Conservation (phyloP, 2,113 vertebrate genomes). For the Lepus europaeus region DNA sequence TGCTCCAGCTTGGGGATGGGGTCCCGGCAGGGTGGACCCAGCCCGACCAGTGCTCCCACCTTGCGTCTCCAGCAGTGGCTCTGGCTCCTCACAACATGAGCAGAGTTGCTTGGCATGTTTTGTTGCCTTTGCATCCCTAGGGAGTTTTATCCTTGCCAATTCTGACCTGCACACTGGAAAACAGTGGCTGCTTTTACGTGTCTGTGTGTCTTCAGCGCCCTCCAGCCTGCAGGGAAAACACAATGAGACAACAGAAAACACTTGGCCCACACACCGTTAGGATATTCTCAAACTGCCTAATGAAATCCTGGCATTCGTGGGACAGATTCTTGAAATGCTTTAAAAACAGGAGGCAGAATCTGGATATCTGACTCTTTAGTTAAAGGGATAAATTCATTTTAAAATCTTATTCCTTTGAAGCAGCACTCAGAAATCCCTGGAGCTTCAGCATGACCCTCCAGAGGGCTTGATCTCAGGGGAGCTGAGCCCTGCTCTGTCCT, state of each 20-base stretch:
- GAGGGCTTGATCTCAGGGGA: neutral
- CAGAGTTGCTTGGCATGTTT: slow-evolving; percentile 47
- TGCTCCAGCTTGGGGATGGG: accelerated
- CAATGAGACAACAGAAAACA: accelerated
- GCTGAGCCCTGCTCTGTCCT: neutral
- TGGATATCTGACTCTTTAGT: neutral
- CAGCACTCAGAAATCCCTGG: neutral
- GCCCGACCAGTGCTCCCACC: neutral
- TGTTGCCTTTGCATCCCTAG: neutral
- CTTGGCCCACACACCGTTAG: accelerated
- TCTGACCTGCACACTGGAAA: neutral
- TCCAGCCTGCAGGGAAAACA: no score
- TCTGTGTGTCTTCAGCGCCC: neutral
- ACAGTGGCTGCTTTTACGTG: neutral
- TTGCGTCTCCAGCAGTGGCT: neutral
- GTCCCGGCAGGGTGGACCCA: neutral
- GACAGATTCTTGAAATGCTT: neutral
- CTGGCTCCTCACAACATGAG: neutral
- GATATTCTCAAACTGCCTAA: neutral
- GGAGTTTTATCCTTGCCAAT: neutral
- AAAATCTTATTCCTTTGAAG: neutral
- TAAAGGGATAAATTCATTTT: neutral
- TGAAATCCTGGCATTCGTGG: accelerated
- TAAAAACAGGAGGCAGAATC: neutral
- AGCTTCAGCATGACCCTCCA: neutral